phyloP scores from a whole-genome alignment of 35 echinoderm and acorn worm genomes.

The Diadema setosum region DNA sequence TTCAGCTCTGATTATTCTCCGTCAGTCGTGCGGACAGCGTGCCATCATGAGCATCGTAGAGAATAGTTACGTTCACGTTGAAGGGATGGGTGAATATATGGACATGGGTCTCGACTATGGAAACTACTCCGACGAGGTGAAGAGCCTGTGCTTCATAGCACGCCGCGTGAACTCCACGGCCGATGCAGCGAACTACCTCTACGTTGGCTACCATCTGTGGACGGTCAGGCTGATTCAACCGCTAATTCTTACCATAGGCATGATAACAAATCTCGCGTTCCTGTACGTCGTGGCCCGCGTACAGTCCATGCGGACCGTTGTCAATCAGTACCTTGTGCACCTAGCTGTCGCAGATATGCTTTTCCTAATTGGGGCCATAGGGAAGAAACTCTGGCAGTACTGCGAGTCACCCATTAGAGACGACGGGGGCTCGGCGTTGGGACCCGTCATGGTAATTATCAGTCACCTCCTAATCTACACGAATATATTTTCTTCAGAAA shows the following conservation, averaged over 20 bases:
- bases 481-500: slow-evolving; percentile 64
- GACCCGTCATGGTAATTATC: slow-evolving; percentile 33
- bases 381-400: slow-evolving; percentile 49
- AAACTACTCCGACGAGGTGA: too few relatives aligned
- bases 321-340: slow-evolving; percentile 68
- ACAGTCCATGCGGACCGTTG: slow-evolving; percentile 69
- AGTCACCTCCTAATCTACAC: slow-evolving; percentile 29
- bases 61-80: too few relatives aligned
- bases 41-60: too few relatives aligned
- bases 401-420: slow-evolving; percentile 20
- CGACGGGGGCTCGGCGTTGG: neutral
- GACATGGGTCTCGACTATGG: too few relatives aligned
- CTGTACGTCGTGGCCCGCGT: slow-evolving; percentile 69
- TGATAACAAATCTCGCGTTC: slow-evolving; percentile 67
- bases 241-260: slow-evolving; percentile 49
- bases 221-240: slow-evolving; percentile 14
- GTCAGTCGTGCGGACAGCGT: too few relatives aligned
- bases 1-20: too few relatives aligned
- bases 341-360: slow-evolving; percentile 72
- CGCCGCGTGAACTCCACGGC: neutral
- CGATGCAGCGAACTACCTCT: neutral
- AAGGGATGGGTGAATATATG: too few relatives aligned
- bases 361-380: slow-evolving; percentile 49
- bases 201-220: neutral
- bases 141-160: too few relatives aligned